Evolutionary conservation across 2,113 vertebrate species (phyloP).

Genomic region (Heterotilapia buettikoferi): DNA sequence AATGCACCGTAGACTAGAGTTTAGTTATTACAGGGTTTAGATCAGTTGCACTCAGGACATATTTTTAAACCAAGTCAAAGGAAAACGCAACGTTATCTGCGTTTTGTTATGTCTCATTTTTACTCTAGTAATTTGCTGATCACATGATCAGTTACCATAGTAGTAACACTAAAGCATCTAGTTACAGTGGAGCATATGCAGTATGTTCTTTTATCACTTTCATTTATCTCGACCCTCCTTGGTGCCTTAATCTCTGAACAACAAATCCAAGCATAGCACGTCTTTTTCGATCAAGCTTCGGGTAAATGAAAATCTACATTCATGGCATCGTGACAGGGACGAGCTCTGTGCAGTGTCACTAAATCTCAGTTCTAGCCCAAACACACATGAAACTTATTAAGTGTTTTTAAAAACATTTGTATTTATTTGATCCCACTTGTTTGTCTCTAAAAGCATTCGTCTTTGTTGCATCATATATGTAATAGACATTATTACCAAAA

Average conservation of each 20-base stretch:
- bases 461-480: conserved; percentile 1
- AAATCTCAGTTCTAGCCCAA: background rate
- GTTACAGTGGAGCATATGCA: background rate
- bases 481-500: conserved; percentile 14
- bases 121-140: background rate
- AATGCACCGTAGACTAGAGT: background rate
- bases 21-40: background rate
- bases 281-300: background rate
- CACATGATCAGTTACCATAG: background rate
- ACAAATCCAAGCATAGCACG: background rate
- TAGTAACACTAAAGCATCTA: background rate
- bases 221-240: background rate
- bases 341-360: background rate
- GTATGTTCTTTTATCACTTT: background rate
- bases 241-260: background rate
- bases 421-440: background rate
- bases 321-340: background rate
- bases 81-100: background rate
- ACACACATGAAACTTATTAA: conserved; percentile 3
- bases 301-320: background rate
- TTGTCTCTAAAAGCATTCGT: background rate
- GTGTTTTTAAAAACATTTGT: background rate
- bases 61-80: background rate
- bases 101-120: background rate
- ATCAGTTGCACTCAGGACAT: background rate